phyloP scores from a whole-genome alignment of 2,888 invertebrate species.

The Parapristionchus giblindavisi region DNA sequence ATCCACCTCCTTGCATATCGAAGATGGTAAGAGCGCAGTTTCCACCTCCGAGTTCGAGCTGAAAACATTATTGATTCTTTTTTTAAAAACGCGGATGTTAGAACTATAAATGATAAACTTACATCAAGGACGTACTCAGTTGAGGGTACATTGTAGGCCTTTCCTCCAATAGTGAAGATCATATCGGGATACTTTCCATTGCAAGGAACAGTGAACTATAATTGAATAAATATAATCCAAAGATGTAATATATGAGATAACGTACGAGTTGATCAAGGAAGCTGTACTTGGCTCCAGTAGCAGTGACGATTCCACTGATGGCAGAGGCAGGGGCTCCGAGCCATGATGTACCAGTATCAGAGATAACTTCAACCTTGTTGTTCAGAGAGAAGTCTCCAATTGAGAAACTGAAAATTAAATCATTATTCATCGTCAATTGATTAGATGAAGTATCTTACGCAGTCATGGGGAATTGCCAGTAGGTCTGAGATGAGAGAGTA shows the following conservation, averaged over 20 bases:
- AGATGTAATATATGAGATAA: neutral
- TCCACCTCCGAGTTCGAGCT: conserved; percentile 50
- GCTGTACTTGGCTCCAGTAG: conserved; percentile 55
- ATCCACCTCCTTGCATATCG: conserved; percentile 36
- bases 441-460: conserved; percentile 31
- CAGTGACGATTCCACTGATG: conserved; percentile 49
- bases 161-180: conserved; percentile 58
- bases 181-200: conserved; percentile 50
- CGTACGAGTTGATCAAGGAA: conserved; percentile 30
- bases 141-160: conserved; percentile 56
- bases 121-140: conserved; percentile 62
- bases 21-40: conserved; percentile 43
- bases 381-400: conserved; percentile 50
- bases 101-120: neutral
- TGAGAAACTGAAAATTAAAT: conserved; percentile 40
- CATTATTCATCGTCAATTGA: neutral
- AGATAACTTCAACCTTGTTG: conserved; percentile 49
- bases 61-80: conserved; percentile 1
- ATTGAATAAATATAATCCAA: neutral
- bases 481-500: conserved; percentile 58
- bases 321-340: conserved; percentile 51
- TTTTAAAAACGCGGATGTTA: neutral
- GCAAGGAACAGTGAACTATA: conserved; percentile 58
- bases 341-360: conserved; percentile 64
- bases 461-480: conserved; percentile 64